Evolutionary conservation across 2,113 vertebrate species (phyloP).

Genomic region (Butastur rufipennis): DNA sequence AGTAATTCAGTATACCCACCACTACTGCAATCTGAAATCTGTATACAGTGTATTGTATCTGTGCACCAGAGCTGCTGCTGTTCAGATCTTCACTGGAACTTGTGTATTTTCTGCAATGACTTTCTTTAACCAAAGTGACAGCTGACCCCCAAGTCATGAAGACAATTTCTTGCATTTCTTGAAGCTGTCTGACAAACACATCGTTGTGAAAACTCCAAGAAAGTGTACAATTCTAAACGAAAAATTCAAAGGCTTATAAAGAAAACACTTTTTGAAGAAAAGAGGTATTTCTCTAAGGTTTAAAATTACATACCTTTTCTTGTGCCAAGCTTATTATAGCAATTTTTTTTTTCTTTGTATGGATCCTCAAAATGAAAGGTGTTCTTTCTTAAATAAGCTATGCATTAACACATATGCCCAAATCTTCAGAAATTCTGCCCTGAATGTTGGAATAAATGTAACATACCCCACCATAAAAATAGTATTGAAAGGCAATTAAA

Average conservation of each 20-base stretch:
- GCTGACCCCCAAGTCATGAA: background rate
- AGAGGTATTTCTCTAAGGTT: background rate
- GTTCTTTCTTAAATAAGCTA: background rate
- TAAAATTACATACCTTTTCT: background rate
- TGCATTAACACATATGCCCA: background rate
- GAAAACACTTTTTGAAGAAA: background rate
- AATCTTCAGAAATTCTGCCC: background rate
- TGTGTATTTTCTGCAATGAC: background rate
- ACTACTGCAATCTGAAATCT: background rate
- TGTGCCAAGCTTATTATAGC: background rate
- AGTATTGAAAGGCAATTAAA: background rate
- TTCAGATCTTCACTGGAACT: background rate
- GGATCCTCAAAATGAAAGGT: background rate
- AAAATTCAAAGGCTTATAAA: background rate
- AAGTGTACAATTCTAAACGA: background rate
- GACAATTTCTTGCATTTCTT: background rate
- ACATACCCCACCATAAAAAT: background rate
- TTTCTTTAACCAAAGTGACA: background rate
- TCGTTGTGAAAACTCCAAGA: background rate
- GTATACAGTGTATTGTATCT: background rate
- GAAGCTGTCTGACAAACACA: background rate
- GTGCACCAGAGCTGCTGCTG: background rate
- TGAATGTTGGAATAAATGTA: background rate
- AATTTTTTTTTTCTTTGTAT: background rate
- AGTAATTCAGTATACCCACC: background rate